These are phyloP conservation scores for Alces alces DNA, from an alignment of 2,113 vertebrate species.

Conservation along the genomic window DNA sequence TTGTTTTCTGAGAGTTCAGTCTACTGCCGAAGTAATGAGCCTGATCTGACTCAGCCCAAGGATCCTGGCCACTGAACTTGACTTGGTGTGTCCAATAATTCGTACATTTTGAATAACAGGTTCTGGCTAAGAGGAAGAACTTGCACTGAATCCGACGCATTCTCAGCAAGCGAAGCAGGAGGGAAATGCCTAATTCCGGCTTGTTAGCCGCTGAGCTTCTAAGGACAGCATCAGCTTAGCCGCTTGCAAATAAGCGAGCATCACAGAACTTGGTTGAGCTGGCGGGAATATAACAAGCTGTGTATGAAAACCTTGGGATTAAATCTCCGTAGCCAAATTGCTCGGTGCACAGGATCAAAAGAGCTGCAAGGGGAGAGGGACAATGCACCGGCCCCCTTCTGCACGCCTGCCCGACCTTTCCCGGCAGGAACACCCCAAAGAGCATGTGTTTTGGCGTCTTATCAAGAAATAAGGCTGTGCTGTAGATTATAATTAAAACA, in stretches of 20 bases:
- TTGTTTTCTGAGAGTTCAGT: conserved; percentile 25
- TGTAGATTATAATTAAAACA: conserved; percentile 74
- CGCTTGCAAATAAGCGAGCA: conserved; percentile 69
- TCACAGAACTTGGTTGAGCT: conserved; percentile 65
- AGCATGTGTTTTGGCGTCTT: background rate
- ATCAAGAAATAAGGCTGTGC: conserved; percentile 41
- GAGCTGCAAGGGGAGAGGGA: conserved; percentile 30
- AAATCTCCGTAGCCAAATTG: conserved; percentile 72
- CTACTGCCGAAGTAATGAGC: conserved; percentile 20
- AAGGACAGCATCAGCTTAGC: conserved; percentile 70
- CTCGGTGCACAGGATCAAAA: conserved; percentile 65
- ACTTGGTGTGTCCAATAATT: background rate
- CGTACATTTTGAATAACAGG: conserved; percentile 28
- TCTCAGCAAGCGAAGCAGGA: conserved; percentile 51
- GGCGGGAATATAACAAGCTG: conserved; percentile 75
- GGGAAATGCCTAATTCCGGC: conserved; percentile 56
- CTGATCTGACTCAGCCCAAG: conserved; percentile 27
- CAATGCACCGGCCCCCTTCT: background rate
- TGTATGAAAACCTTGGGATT: conserved; percentile 75
- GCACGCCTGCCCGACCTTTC: conserved; percentile 12
- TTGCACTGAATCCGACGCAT: conserved; percentile 45
- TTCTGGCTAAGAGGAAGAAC: conserved; percentile 43
- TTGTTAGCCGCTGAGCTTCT: conserved; percentile 65
- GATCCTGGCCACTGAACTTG: background rate
- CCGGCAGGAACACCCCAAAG: conserved; percentile 21